Evolutionary conservation across 2,797 vertebrate species (phyloP), one percentile per base, ranked within the genome.

Genomic region (Xiphorhynchus erythropygius): DNA sequence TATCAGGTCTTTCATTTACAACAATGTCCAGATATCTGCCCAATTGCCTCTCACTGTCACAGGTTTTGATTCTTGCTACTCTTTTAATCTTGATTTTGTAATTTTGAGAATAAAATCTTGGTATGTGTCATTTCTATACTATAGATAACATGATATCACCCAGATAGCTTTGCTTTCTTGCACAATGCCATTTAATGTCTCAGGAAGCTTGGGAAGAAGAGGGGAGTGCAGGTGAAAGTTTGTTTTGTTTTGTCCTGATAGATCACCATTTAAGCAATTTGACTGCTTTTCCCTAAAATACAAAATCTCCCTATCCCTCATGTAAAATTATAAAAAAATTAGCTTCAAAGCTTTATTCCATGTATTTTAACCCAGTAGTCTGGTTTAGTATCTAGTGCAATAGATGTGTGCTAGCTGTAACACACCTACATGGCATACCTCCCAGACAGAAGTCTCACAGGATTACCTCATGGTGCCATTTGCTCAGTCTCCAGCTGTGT

Each of bases 201-300:
- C 24, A 27, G 18, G 7, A 83, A 64, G 7, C 3, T 30, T 42
- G 50, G 24, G 32, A 87, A 64, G 4, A 73, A 47, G n/a, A 37
- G 2, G 5, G 4, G 2, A 0, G 3, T 4, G 0, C 14, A 30
- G 3, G 11, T 11, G 10, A n/a, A 67, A 25, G 3, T 50, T 52
- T 4, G 32, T 71, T 56, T 55, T 19, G 3, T 67, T 70, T 86
- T 74, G 12, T 62, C 18, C 32, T 44, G 18, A 25, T 47, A 27
- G 56, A 23, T 81, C 4, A 30, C 9, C 7, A 49, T 28, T 15
- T 44, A 44, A 74, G 47, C 11, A 41, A 62, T 33, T 88, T 74
- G 1, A 46, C 35, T 91, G 0, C 42, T 79, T 64, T 70, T 73
- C 10, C 22, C 11, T 64, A 49, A 68, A 56, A 13, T 25, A 23